A percentile compares a stretch with the other conserved stretches of the same genome.
Conservation (phyloP, 2,888 invertebrate genomes). For the Cabera pusaria region DNA sequence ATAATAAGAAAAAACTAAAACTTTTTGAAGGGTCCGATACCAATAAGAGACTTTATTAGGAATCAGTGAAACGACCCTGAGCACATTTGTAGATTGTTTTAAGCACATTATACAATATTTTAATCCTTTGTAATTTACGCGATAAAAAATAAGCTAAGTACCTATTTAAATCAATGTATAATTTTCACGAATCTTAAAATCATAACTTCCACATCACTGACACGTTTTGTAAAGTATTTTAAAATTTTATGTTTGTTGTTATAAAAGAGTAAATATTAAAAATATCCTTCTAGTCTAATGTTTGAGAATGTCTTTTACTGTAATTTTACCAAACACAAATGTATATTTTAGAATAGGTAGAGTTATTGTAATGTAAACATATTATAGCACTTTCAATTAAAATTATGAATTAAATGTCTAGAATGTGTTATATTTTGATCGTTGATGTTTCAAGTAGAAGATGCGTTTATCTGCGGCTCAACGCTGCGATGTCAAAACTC, state of each 20-base stretch:
- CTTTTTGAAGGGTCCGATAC: too few relatives aligned
- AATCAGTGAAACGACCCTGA: too few relatives aligned
- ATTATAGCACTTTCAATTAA: slow-evolving; percentile 13
- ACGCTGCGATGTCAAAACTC: too few relatives aligned
- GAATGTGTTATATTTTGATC: slow-evolving; percentile 10
- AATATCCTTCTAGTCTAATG: slow-evolving; percentile 37
- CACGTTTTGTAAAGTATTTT: slow-evolving; percentile 4
- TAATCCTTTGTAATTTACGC: too few relatives aligned
- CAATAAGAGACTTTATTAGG: too few relatives aligned
- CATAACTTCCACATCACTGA: neutral
- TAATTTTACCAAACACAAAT: slow-evolving; percentile 13
- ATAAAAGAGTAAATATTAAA: slow-evolving; percentile 20
- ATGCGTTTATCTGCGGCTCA: too few relatives aligned
- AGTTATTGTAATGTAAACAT: slow-evolving; percentile 9
- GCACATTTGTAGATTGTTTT: too few relatives aligned
- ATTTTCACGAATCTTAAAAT: too few relatives aligned
- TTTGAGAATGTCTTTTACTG: slow-evolving; percentile 16
- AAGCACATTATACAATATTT: too few relatives aligned
- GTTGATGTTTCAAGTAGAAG: slow-evolving; percentile 4
- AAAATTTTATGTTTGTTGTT: slow-evolving; percentile 26
- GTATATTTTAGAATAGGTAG: slow-evolving; percentile 21
- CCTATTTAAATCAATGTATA: too few relatives aligned
- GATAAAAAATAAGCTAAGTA: too few relatives aligned
- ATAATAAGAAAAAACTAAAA: too few relatives aligned
- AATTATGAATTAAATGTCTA: slow-evolving; percentile 10